Evolutionary conservation across 2,113 vertebrate genomes (phyloP).

Genomic region (Otolemur garnettii): DNA sequence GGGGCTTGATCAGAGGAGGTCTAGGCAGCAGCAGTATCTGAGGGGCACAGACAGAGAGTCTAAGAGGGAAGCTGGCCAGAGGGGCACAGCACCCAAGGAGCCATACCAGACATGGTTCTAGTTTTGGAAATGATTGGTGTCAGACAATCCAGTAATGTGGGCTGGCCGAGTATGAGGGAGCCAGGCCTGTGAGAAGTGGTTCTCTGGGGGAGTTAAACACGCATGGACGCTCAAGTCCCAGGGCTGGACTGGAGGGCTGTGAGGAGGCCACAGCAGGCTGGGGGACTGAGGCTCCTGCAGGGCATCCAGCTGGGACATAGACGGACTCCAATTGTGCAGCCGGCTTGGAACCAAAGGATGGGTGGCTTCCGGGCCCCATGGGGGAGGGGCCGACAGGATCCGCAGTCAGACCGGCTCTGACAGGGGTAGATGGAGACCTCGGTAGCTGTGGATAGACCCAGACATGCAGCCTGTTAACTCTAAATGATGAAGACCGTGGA

Average conservation of each 20-base stretch:
- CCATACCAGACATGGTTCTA: neutral
- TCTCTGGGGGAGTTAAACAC: neutral
- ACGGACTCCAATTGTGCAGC: neutral
- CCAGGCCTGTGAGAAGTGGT: neutral
- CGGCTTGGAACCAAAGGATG: neutral
- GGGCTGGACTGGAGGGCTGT: neutral
- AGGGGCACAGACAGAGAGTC: neutral
- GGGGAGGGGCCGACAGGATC: neutral
- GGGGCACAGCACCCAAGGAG: neutral
- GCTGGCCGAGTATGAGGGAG: neutral
- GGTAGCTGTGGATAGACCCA: neutral
- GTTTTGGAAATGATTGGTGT: neutral
- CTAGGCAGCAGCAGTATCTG: neutral
- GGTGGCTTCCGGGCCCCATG: neutral
- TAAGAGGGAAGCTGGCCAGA: neutral
- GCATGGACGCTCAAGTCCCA: neutral
- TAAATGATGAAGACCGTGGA: neutral
- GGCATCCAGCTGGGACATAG: neutral
- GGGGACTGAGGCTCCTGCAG: neutral
- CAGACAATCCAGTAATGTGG: neutral
- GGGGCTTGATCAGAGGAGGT: neutral
- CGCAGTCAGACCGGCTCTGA: neutral
- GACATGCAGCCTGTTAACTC: neutral
- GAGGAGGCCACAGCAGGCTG: neutral
- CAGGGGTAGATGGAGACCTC: neutral